Evolutionary conservation across 2,113 vertebrate species (phyloP).

Genomic region (Passer domesticus): DNA sequence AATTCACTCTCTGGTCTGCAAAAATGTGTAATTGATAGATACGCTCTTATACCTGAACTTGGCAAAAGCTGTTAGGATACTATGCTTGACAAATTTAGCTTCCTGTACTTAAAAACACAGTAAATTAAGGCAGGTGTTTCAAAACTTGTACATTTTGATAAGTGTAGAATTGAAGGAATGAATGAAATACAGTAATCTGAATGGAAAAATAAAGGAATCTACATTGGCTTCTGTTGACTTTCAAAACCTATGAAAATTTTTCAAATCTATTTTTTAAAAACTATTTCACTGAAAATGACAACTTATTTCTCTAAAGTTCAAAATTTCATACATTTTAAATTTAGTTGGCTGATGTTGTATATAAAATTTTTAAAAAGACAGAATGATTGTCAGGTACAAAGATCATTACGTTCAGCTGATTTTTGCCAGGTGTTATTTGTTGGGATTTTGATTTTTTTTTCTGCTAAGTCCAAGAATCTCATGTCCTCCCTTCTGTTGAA

Average conservation of each 20-base stretch:
- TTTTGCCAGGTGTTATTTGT: neutral
- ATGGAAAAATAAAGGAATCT: neutral
- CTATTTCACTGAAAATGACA: neutral
- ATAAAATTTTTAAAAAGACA: neutral
- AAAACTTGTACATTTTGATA: neutral
- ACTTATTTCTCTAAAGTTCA: neutral
- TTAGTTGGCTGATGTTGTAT: neutral
- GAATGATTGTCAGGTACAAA: neutral
- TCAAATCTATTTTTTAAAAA: neutral
- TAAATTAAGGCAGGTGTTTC: neutral
- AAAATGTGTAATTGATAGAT: neutral
- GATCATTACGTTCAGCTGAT: neutral
- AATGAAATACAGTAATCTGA: neutral
- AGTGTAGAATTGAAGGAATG: neutral
- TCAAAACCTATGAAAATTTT: neutral
- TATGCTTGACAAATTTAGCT: neutral
- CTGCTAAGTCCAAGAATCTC: neutral
- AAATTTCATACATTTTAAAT: neutral
- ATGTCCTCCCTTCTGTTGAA: neutral
- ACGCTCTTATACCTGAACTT: neutral
- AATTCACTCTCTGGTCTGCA: neutral
- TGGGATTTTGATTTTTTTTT: accelerated
- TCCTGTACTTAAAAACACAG: neutral
- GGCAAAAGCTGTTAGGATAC: neutral
- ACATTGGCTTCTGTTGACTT: neutral